Evolutionary conservation across 2,113 vertebrate genomes (phyloP).

Genomic region (Fregetta grallaria): DNA sequence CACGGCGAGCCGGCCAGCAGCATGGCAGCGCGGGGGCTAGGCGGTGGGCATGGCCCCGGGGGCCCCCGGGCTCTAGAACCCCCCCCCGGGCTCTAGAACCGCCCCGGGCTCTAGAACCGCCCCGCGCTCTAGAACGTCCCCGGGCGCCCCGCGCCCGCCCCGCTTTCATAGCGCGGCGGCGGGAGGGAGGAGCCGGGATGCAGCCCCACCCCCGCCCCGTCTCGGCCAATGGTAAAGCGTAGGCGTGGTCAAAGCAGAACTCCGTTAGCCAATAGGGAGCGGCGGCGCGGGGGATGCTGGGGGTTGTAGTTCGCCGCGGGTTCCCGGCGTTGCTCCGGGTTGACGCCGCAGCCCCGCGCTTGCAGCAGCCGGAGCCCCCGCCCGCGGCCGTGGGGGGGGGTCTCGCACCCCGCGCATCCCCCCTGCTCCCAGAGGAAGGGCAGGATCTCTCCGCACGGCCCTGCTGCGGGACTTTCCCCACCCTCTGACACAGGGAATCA

Average conservation of each 20-base stretch:
- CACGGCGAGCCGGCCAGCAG: slow-evolving; percentile 56
- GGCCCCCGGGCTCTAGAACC: not conserved
- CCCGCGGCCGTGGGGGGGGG: not conserved
- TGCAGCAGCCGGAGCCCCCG: too few species aligned
- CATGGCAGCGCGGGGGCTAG: not conserved
- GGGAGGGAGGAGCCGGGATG: fast-evolving
- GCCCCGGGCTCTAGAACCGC: not conserved
- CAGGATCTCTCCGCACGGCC: not conserved
- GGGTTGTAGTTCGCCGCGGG: slow-evolving; percentile 29
- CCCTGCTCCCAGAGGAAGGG: not conserved
- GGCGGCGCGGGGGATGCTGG: not conserved
- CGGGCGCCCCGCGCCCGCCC: not conserved
- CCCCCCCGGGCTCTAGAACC: too few species aligned
- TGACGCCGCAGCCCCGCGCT: not conserved
- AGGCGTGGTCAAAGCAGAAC: fast-evolving
- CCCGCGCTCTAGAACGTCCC: too few species aligned
- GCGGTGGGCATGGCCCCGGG: not conserved
- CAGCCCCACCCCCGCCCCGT: fast-evolving
- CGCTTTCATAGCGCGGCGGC: not conserved
- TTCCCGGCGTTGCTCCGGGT: fast-evolving
- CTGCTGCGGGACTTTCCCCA: not conserved
- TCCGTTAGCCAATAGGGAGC: not conserved
- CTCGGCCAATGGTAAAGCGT: fast-evolving
- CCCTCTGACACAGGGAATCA: fast-evolving
- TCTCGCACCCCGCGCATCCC: not conserved